Percentiles rank a stretch among this genome's conserved stretches.
These are phyloP conservation scores for Hybos culiciformis DNA, from an alignment of 2,888 invertebrate genomes.

Conservation along the genomic window DNA sequence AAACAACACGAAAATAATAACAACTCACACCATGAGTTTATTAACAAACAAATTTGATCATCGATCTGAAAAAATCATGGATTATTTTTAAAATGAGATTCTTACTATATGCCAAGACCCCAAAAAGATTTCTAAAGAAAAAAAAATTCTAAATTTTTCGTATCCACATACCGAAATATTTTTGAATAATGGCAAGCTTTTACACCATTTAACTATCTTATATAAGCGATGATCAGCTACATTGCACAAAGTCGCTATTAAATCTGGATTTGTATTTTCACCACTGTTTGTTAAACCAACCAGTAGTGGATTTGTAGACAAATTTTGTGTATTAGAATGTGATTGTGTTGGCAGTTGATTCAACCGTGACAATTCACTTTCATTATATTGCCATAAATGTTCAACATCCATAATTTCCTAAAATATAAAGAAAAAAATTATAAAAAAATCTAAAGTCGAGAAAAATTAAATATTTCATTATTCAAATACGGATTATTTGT, in stretches of 20 bases:
- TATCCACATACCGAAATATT: constrained; percentile 71
- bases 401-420: constrained; percentile 94
- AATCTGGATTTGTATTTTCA: constrained; percentile 63
- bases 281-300: constrained; percentile 36
- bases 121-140: not conserved
- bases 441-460: too few species aligned
- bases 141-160: too few species aligned
- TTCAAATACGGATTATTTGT: too few species aligned
- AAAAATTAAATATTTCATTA: not conserved
- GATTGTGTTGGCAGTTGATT: constrained; percentile 32
- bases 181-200: constrained; percentile 90
- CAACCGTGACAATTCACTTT: constrained; percentile 57
- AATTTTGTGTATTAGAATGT: constrained; percentile 20
- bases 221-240: constrained; percentile 92
- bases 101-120: too few species aligned
- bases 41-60: constrained; percentile 91
- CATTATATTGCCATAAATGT: constrained; percentile 89
- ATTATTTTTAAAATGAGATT: not conserved
- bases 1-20: constrained; percentile 86
- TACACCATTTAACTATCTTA: constrained; percentile 97
- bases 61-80: constrained; percentile 57
- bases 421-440: constrained; percentile 15
- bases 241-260: constrained; percentile 78
- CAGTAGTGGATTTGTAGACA: constrained; percentile 42
- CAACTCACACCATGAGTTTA: constrained; percentile 95